Conservation (phyloP, 2,113 vertebrate genomes). For the Ictalurus punctatus region DNA sequence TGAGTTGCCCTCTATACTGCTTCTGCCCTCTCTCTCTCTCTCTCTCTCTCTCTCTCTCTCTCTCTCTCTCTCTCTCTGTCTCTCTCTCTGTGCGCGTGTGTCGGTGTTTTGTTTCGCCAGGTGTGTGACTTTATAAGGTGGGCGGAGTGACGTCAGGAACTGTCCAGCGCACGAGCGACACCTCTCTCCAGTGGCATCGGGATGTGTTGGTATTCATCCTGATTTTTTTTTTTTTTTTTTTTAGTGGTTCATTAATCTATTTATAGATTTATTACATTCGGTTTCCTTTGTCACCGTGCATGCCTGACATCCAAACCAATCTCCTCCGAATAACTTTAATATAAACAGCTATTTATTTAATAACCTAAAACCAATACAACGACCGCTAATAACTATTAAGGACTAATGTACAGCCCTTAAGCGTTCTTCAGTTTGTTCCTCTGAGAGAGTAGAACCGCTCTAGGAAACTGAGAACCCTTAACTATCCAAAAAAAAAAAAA, state of each 20-base stretch:
- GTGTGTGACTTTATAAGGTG: conserved; percentile 75
- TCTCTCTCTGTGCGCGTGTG: too few relatives aligned
- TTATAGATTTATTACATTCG: neutral
- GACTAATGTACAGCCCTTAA: neutral
- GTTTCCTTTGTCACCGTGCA: neutral
- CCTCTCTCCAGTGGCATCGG: conserved; percentile 16
- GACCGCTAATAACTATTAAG: neutral
- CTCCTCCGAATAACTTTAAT: neutral
- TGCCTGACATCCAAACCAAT: neutral
- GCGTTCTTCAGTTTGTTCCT: neutral
- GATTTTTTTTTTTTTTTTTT: neutral
- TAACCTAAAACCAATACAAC: neutral
- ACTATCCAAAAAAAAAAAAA: neutral
- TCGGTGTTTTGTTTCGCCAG: conserved; percentile 62
- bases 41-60: too few relatives aligned
- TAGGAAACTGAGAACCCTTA: neutral
- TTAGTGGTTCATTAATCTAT: neutral
- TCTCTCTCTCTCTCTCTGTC: too few relatives aligned
- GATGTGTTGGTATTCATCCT: neutral
- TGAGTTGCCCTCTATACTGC: neutral
- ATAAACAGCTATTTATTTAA: neutral
- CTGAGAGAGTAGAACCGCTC: neutral
- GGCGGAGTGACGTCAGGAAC: conserved; percentile 67
- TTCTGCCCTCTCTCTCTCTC: neutral
- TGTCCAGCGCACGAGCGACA: conserved; percentile 39